These are phyloP conservation scores for Spizella passerina DNA, from an alignment of 2,797 vertebrate species.

Conservation along the genomic window DNA sequence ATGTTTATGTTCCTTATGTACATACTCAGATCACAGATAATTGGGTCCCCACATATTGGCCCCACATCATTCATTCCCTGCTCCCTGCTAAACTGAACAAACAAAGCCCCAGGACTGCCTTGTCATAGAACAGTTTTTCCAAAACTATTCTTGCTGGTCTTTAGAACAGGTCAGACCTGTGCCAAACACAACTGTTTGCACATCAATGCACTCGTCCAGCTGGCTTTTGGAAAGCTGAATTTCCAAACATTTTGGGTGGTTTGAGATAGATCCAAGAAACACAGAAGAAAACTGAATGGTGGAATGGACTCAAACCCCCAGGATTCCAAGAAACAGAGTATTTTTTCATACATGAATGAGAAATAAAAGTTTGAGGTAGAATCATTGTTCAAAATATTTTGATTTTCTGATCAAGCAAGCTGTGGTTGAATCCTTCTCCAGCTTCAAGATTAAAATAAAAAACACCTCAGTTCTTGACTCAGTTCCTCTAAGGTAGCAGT, in stretches of 20 bases:
- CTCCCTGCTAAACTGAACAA: neutral
- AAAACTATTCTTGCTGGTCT: neutral
- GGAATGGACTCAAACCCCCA: neutral
- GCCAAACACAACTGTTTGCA: neutral
- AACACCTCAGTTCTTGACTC: neutral
- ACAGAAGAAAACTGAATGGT: neutral
- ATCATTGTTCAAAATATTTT: neutral
- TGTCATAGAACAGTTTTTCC: neutral
- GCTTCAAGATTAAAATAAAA: neutral
- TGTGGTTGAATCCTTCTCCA: neutral
- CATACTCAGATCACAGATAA: neutral
- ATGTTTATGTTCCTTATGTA: neutral
- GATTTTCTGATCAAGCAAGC: neutral
- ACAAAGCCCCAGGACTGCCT: neutral
- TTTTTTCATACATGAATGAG: neutral
- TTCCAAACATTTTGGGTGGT: neutral
- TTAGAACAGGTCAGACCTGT: neutral
- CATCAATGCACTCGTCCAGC: neutral
- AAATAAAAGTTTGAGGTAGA: neutral
- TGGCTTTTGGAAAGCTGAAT: neutral
- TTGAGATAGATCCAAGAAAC: neutral
- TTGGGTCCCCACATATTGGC: neutral
- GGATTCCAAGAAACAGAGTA: neutral
- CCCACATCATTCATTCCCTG: neutral
- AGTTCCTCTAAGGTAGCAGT: slow-evolving; percentile 29